Evolutionary conservation across 2,888 invertebrate species (phyloP).

Genomic region (Lithophane ornitopus): DNA sequence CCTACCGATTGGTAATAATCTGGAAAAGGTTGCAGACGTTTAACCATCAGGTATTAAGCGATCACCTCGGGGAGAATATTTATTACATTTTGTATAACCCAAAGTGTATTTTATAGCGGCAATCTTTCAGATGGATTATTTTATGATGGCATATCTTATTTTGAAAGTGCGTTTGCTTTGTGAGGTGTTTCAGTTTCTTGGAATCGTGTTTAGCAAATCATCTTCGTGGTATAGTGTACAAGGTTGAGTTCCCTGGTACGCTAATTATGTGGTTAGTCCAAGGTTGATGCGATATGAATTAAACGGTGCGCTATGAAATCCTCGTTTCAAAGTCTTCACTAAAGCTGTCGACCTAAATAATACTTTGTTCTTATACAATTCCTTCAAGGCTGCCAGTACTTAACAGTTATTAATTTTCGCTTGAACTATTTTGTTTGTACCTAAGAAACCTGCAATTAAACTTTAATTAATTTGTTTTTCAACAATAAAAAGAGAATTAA

Average conservation of each 20-base stretch:
- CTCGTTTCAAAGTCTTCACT: conserved; percentile 50
- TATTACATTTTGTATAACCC: conserved; percentile 70
- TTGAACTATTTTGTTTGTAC: conserved; percentile 36
- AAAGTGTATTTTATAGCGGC: conserved; percentile 53
- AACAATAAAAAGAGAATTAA: not conserved
- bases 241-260: conserved; percentile 58
- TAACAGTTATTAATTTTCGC: conserved; percentile 34
- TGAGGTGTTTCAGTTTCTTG: conserved; percentile 30
- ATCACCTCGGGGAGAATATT: conserved; percentile 71
- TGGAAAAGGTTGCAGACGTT: conserved; percentile 77
- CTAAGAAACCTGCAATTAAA: conserved; percentile 12
- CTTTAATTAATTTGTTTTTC: conserved; percentile 3
- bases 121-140: conserved; percentile 54
- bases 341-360: conserved; percentile 58
- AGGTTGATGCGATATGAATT: conserved; percentile 57
- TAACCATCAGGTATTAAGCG: conserved; percentile 75
- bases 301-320: conserved; percentile 53
- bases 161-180: conserved; percentile 39
- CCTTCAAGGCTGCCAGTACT: conserved; percentile 33
- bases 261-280: conserved; percentile 67
- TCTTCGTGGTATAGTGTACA: conserved; percentile 45
- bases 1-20: conserved; percentile 70
- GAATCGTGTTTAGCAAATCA: conserved; percentile 54
- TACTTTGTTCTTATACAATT: conserved; percentile 53
- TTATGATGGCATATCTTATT: conserved; percentile 42